A percentile compares a stretch with the other conserved stretches of the same genome.
phyloP scores from a whole-genome alignment of 2,888 invertebrate genomes.

The Didymodactylos carnosus region DNA sequence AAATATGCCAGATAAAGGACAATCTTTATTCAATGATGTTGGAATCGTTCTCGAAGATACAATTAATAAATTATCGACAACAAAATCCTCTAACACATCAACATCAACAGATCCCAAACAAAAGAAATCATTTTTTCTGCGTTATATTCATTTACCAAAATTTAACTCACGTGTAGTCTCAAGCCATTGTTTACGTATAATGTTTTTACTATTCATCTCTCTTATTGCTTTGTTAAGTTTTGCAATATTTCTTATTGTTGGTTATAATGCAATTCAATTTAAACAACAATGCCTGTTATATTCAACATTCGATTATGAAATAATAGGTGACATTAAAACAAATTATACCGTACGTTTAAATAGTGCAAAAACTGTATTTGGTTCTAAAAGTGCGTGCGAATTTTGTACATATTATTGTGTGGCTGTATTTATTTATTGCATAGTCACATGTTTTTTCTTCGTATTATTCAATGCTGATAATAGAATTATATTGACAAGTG shows the following conservation, averaged over 20 bases:
- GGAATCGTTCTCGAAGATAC: too few relatives aligned
- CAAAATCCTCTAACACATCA: too few relatives aligned
- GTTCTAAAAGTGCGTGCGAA: background rate
- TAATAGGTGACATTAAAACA: background rate
- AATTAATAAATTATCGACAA: too few relatives aligned
- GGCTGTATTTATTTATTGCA: background rate
- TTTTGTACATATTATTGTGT: background rate
- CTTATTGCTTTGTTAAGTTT: background rate
- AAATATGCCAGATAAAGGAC: too few relatives aligned
- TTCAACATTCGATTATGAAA: background rate
- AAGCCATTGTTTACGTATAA: background rate
- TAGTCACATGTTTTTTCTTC: background rate
- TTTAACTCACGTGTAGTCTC: too few relatives aligned
- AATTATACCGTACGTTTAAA: background rate
- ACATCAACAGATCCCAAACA: too few relatives aligned
- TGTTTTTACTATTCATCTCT: background rate
- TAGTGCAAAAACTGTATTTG: background rate
- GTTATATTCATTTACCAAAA: too few relatives aligned
- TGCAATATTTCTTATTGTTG: background rate
- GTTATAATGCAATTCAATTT: background rate
- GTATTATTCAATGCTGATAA: background rate
- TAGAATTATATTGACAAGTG: background rate
- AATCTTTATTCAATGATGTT: too few relatives aligned
- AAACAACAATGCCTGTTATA: background rate
- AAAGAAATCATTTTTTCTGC: too few relatives aligned